Percentiles rank a stretch among this genome's conserved stretches.
Conservation (phyloP, 2,113 vertebrate species). For the Reinhardtius hippoglossoides region DNA sequence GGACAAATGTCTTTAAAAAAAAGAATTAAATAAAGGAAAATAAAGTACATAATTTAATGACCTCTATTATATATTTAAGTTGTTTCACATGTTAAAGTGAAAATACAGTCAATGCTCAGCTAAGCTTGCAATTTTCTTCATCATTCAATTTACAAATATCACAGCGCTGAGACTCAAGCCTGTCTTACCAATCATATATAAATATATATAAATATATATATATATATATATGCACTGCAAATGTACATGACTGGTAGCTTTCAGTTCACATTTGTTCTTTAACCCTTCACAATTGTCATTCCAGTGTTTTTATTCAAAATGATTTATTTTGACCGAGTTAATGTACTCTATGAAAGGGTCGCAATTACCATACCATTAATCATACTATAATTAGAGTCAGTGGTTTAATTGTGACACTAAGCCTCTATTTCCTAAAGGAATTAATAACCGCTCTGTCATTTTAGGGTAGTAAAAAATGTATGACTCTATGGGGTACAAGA, state of each 20-base stretch:
- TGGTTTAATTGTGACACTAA: constrained; percentile 82
- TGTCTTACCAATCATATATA: too few species aligned
- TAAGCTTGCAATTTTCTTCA: constrained; percentile 13
- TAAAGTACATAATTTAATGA: too few species aligned
- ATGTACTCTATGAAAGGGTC: constrained; percentile 77
- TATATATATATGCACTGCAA: too few species aligned
- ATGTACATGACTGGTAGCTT: constrained; percentile 22
- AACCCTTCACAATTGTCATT: constrained; percentile 41
- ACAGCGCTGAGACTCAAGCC: neutral
- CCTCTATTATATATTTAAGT: neutral
- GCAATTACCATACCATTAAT: constrained; percentile 88
- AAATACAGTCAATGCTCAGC: constrained; percentile 1
- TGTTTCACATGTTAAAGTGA: neutral
- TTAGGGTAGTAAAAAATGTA: constrained; percentile 70
- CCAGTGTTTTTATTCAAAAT: constrained; percentile 70
- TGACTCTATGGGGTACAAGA: neutral
- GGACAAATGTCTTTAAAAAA: neutral
- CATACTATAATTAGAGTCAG: constrained; percentile 85
- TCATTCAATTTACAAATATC: neutral
- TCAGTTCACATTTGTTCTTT: constrained; percentile 30
- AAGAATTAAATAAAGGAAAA: too few species aligned
- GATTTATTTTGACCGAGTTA: constrained; percentile 81
- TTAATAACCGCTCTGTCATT: constrained; percentile 83
- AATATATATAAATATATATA: too few species aligned
- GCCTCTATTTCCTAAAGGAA: constrained; percentile 80